Evolutionary conservation across 2,113 vertebrate genomes (phyloP).

Genomic region (Struthio camelus): DNA sequence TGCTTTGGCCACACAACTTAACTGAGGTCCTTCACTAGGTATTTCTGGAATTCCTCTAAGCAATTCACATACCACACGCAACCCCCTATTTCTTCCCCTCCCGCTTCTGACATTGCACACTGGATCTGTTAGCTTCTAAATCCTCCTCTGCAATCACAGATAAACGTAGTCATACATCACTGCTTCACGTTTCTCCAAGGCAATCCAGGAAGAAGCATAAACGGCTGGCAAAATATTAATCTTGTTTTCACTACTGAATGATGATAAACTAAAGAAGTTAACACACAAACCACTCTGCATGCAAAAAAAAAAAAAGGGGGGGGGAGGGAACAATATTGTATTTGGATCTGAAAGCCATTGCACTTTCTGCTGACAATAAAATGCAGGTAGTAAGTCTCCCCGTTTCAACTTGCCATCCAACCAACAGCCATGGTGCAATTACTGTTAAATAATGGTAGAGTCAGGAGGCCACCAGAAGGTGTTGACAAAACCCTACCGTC

Average conservation of each 20-base stretch:
- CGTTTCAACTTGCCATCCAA: neutral
- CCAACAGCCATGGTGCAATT: too few relatives aligned
- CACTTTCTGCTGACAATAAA: neutral
- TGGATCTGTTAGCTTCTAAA: neutral
- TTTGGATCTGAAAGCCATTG: neutral
- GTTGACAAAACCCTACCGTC: neutral
- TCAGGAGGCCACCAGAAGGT: too few relatives aligned
- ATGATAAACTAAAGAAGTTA: neutral
- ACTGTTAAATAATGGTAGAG: neutral
- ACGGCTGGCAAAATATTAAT: neutral
- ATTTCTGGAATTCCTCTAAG: neutral
- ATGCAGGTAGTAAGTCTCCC: neutral
- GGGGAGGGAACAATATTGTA: fast-evolving
- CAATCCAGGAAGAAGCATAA: neutral
- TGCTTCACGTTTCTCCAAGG: neutral
- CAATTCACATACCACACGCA: neutral
- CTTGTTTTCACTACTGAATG: neutral
- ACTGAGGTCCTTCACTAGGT: neutral
- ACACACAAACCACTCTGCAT: neutral
- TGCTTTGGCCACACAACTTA: neutral
- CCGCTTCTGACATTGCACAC: neutral
- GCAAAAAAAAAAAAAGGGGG: neutral
- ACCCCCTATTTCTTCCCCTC: too few relatives aligned
- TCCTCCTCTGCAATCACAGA: neutral
- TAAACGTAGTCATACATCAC: neutral